Conservation (phyloP, 2,113 vertebrate genomes). For the Caretta caretta region DNA sequence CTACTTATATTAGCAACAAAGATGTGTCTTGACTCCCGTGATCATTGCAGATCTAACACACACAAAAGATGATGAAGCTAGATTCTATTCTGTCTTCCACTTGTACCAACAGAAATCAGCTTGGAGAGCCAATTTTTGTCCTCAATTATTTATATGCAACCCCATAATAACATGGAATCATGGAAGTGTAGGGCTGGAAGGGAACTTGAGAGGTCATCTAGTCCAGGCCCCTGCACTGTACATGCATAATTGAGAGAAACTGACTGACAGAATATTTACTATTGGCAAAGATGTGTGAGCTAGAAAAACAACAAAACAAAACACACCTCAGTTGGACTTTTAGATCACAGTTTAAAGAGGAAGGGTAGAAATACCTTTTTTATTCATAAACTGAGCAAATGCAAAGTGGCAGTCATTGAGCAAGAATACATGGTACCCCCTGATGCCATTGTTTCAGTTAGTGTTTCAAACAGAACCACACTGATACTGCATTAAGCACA, state of each 20-base stretch:
- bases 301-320: not conserved
- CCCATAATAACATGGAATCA: not conserved
- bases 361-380: not conserved
- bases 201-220: not conserved
- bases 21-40: not conserved
- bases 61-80: too few species aligned
- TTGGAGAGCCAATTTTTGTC: not conserved
- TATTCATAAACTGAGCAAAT: not conserved
- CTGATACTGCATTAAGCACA: not conserved
- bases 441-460: not conserved
- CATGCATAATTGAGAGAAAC: too few species aligned
- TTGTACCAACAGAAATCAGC: not conserved
- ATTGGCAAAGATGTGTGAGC: not conserved
- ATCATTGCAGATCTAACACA: too few species aligned
- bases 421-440: not conserved
- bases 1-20: not conserved
- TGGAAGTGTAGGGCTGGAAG: not conserved
- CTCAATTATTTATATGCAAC: not conserved
- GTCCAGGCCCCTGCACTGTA: too few species aligned
- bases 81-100: not conserved
- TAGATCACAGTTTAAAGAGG: not conserved
- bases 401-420: not conserved
- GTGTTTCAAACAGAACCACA: not conserved
- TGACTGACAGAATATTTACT: not conserved
- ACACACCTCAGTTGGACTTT: not conserved